Conservation (phyloP, 1,140 invertebrate species). For the Lysiphlebus fabarum region DNA sequence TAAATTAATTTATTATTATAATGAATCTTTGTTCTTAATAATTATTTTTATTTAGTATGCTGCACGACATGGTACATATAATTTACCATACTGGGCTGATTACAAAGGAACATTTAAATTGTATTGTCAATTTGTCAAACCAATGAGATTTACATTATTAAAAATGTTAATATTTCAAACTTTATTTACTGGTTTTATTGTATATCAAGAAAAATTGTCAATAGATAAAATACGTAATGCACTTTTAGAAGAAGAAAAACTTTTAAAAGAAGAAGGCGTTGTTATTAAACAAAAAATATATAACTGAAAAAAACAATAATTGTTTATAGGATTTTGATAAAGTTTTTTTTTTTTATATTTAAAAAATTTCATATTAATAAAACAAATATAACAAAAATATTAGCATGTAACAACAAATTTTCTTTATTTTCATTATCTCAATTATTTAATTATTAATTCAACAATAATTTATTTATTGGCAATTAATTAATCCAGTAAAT, state of each 20-base stretch:
- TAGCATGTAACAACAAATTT: conserved; percentile 29
- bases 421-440: conserved; percentile 11
- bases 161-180: conserved; percentile 34
- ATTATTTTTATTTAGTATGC: conserved; percentile 55
- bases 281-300: background rate
- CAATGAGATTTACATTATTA: conserved; percentile 34
- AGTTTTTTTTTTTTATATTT: too few species aligned
- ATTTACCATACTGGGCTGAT: conserved; percentile 49
- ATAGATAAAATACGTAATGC: background rate
- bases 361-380: too few species aligned
- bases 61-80: conserved; percentile 45
- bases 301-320: too few species aligned
- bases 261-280: background rate
- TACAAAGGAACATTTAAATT: conserved; percentile 44
- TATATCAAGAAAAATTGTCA: conserved; percentile 43
- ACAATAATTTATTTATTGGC: conserved; percentile 44
- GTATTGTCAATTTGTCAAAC: conserved; percentile 40
- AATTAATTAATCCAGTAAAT: conserved; percentile 41
- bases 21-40: too few species aligned
- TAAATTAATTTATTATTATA: too few species aligned
- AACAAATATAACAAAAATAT: too few species aligned
- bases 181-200: conserved; percentile 39
- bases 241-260: background rate
- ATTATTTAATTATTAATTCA: conserved; percentile 26
- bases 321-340: too few species aligned